Percentiles rank a stretch among this genome's conserved stretches.
phyloP scores from a whole-genome alignment of 2,888 invertebrate species.

The Phortica okadai region DNA sequence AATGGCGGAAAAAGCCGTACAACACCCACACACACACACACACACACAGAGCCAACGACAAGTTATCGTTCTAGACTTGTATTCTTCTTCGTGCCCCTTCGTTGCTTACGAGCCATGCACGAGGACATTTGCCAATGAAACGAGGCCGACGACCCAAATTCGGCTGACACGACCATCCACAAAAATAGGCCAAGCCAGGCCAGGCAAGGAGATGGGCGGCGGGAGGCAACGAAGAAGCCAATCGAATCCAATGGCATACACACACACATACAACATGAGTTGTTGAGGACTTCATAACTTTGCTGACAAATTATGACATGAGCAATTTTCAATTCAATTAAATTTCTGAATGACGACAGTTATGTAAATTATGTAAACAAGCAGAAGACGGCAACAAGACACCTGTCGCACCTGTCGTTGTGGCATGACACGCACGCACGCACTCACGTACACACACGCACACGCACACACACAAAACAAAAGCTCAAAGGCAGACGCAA shows the following conservation, averaged over 20 bases:
- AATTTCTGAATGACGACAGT: background rate
- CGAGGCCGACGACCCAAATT: conserved; percentile 58
- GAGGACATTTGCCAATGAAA: conserved; percentile 16
- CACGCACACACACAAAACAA: background rate
- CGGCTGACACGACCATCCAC: conserved; percentile 45
- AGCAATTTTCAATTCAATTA: conserved; percentile 31
- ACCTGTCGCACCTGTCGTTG: background rate
- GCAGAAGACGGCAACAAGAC: background rate
- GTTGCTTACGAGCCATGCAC: background rate
- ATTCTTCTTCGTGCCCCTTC: background rate
- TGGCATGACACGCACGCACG: background rate
- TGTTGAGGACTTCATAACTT: conserved; percentile 44
- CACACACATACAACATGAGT: conserved; percentile 11
- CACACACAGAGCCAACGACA: conserved; percentile 4
- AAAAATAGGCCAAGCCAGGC: conserved; percentile 49
- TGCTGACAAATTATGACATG: conserved; percentile 51
- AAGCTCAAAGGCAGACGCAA: conserved; percentile 1
- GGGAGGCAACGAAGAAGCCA: background rate
- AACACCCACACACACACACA: conserved; percentile 15
- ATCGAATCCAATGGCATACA: no score
- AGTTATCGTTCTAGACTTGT: background rate
- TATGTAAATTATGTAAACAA: conserved; percentile 4
- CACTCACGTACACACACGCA: no score
- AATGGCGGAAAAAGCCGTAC: background rate
- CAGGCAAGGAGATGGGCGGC: background rate